Percentiles rank a stretch among this genome's conserved stretches.
Conservation (phyloP, 2,797 vertebrate species). For the Schizopygopsis malacanthus region DNA sequence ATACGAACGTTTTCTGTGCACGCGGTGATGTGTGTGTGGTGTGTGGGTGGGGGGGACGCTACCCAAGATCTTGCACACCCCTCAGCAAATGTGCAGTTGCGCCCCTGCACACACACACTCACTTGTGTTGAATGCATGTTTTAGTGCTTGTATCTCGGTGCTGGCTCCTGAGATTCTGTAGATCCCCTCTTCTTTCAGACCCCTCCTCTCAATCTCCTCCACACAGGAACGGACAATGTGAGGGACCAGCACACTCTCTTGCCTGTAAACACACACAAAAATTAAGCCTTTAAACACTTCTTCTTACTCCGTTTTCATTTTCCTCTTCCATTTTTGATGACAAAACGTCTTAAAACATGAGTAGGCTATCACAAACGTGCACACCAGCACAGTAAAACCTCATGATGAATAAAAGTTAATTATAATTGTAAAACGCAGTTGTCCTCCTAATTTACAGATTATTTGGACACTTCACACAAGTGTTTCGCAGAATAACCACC, state of each 20-base stretch:
- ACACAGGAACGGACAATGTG: conserved; percentile 78
- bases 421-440: neutral
- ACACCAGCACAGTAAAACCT: neutral
- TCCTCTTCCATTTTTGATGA: conserved; percentile 40
- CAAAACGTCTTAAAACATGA: conserved; percentile 6
- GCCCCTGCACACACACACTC: conserved; percentile 54
- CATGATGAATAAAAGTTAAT: conserved; percentile 5
- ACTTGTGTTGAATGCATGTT: conserved; percentile 77
- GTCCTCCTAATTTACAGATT: neutral
- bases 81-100: no score
- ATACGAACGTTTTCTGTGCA: no score
- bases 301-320: conserved; percentile 38
- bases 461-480: neutral
- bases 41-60: no score
- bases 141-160: conserved; percentile 72
- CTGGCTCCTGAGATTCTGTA: conserved; percentile 77
- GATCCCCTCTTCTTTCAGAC: conserved; percentile 78
- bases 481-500: neutral
- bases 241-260: conserved; percentile 78
- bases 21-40: no score
- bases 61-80: no score
- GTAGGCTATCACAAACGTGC: neutral
- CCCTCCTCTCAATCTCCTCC: conserved; percentile 79
- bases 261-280: conserved; percentile 63
- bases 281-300: neutral